Evolutionary conservation across 2,888 invertebrate genomes (phyloP).

Genomic region (Beris chalybata): DNA sequence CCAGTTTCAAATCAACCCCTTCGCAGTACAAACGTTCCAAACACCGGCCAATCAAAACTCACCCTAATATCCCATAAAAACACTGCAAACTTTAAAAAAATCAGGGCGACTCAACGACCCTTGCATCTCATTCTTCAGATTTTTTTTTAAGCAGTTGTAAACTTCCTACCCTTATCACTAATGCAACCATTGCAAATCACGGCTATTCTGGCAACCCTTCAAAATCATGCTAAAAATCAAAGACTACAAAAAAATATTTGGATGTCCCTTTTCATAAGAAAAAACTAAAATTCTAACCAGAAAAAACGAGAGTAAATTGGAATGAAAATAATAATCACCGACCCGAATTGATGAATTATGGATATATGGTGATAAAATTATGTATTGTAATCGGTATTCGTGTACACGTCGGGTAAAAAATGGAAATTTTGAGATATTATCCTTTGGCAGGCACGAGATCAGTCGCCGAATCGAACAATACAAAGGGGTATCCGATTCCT

Average conservation of each 20-base stretch:
- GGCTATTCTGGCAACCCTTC: conserved; percentile 4
- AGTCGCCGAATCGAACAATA: conserved; percentile 11
- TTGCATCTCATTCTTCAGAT: conserved; percentile 1
- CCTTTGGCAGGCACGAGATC: conserved; percentile 11
- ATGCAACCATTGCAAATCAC: conserved; percentile 29
- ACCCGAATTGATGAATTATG: conserved; percentile 45
- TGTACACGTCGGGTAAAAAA: conserved; percentile 25
- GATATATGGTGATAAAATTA: conserved; percentile 38
- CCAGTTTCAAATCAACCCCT: conserved; percentile 11
- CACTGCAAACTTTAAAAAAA: conserved; percentile 22
- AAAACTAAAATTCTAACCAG: not conserved
- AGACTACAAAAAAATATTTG: conserved; percentile 9
- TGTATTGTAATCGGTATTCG: conserved; percentile 31
- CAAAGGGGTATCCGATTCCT: conserved; percentile 17
- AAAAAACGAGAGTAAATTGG: conserved; percentile 20
- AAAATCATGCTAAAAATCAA: not conserved
- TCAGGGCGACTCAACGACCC: conserved; percentile 25
- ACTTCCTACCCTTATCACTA: not conserved
- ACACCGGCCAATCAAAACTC: conserved; percentile 47
- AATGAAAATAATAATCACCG: conserved; percentile 42
- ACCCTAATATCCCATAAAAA: conserved; percentile 41
- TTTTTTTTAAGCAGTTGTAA: not conserved
- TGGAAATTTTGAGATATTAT: conserved; percentile 31
- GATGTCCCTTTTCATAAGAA: conserved; percentile 18
- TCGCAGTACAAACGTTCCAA: conserved; percentile 11